phyloP scores from a whole-genome alignment of 2,113 vertebrate genomes.

The Calcarius ornatus region DNA sequence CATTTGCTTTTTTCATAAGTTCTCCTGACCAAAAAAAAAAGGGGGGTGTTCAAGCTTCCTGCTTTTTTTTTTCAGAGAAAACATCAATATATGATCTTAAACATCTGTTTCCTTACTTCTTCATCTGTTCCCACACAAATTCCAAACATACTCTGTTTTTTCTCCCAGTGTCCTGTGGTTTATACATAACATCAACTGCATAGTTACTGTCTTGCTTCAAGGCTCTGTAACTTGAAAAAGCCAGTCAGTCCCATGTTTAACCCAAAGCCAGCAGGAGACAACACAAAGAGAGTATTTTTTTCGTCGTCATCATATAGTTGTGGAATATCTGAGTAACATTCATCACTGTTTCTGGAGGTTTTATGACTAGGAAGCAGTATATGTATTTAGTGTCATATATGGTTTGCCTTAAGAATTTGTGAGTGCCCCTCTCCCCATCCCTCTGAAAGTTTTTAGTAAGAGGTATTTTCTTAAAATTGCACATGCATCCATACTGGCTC shows the following conservation, averaged over 20 bases:
- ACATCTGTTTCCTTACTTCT: conserved; percentile 58
- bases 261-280: conserved; percentile 22
- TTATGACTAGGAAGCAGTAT: not conserved
- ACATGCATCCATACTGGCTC: not conserved
- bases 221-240: conserved; percentile 27
- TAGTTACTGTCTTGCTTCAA: conserved; percentile 52
- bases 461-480: not conserved
- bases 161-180: conserved; percentile 52
- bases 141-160: conserved; percentile 57
- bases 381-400: not conserved
- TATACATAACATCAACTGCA: conserved; percentile 40
- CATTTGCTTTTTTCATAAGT: not conserved
- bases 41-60: not conserved
- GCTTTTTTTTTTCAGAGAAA: conserved; percentile 23
- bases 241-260: not conserved
- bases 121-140: conserved; percentile 62
- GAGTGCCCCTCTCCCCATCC: not conserved
- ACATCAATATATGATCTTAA: conserved; percentile 52
- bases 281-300: conserved; percentile 1
- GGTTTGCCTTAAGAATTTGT: not conserved
- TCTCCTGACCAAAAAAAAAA: not conserved
- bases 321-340: not conserved
- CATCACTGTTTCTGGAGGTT: not conserved
- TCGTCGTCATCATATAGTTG: not conserved
- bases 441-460: not conserved